phyloP scores from a whole-genome alignment of 2,113 vertebrate genomes.

The Poicephalus gulielmi region DNA sequence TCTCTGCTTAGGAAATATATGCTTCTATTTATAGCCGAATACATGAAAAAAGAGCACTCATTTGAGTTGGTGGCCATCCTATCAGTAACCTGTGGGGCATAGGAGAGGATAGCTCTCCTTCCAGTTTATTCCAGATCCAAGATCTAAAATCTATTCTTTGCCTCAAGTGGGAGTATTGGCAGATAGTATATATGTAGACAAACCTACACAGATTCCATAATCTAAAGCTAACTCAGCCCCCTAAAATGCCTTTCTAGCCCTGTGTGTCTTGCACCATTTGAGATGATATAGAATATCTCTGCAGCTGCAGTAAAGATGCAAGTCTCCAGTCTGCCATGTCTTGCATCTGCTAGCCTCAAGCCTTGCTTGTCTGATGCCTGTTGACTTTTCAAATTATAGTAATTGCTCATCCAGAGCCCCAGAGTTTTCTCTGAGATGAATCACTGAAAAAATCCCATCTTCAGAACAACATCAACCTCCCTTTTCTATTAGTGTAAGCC shows the following conservation, averaged over 20 bases:
- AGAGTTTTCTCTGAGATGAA: background rate
- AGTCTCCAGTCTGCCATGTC: background rate
- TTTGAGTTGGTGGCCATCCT: fast-evolving
- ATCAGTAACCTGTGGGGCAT: background rate
- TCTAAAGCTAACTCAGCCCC: background rate
- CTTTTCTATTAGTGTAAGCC: background rate
- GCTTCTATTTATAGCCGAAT: background rate
- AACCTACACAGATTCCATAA: background rate
- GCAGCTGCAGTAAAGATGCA: background rate
- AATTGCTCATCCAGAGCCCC: background rate
- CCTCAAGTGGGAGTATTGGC: background rate
- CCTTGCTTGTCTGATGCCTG: background rate
- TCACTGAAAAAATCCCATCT: background rate
- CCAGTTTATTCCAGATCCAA: background rate
- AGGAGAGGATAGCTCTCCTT: background rate
- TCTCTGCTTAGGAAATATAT: background rate
- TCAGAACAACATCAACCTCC: background rate
- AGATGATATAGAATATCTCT: background rate
- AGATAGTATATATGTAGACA: background rate
- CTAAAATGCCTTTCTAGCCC: background rate
- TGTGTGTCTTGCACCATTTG: background rate
- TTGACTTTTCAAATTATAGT: background rate
- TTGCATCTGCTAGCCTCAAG: background rate
- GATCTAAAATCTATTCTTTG: background rate
- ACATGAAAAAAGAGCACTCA: background rate